Evolutionary conservation across 2,888 invertebrate species (phyloP).

Genomic region (Lissonota sp.): DNA sequence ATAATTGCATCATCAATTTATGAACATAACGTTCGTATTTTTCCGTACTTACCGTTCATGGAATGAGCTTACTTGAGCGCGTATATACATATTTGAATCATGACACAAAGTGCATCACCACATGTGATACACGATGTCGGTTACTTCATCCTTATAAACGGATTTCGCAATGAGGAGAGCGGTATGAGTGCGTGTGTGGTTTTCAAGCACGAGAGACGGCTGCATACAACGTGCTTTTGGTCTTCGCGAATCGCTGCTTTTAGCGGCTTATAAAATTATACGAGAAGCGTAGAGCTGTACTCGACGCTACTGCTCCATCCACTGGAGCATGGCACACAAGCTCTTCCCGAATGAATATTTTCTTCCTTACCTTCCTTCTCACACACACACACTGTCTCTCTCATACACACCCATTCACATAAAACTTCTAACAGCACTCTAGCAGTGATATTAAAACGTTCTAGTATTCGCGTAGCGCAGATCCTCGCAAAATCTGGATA

Average conservation of each 20-base stretch:
- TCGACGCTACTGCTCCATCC: slow-evolving; percentile 15
- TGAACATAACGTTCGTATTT: slow-evolving; percentile 9
- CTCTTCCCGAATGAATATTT: slow-evolving; percentile 47
- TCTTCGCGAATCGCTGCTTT: slow-evolving; percentile 58
- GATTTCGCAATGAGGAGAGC: slow-evolving; percentile 43
- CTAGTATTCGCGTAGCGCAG: slow-evolving; percentile 37
- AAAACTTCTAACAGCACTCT: slow-evolving; percentile 13
- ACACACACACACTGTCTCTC: slow-evolving; percentile 16
- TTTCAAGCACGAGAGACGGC: slow-evolving; percentile 37
- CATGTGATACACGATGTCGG: slow-evolving; percentile 33
- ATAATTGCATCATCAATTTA: not conserved
- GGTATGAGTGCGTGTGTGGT: slow-evolving; percentile 25
- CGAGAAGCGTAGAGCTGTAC: slow-evolving; percentile 45
- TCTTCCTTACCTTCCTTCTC: slow-evolving; percentile 39
- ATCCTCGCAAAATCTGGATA: slow-evolving; percentile 24
- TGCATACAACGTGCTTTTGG: slow-evolving; percentile 22
- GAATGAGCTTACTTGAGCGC: not conserved
- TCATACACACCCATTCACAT: slow-evolving; percentile 4
- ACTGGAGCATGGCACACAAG: slow-evolving; percentile 43
- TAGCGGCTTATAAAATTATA: slow-evolving; percentile 65
- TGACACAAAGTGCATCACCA: slow-evolving; percentile 55
- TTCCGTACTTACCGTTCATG: not conserved
- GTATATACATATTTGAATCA: slow-evolving; percentile 39
- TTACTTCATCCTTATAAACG: slow-evolving; percentile 57
- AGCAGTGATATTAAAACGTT: slow-evolving; percentile 49